Evolutionary conservation across 1,140 invertebrate species (phyloP), one percentile per base, ranked within the genome.

Genomic region (Formica exsecta): DNA sequence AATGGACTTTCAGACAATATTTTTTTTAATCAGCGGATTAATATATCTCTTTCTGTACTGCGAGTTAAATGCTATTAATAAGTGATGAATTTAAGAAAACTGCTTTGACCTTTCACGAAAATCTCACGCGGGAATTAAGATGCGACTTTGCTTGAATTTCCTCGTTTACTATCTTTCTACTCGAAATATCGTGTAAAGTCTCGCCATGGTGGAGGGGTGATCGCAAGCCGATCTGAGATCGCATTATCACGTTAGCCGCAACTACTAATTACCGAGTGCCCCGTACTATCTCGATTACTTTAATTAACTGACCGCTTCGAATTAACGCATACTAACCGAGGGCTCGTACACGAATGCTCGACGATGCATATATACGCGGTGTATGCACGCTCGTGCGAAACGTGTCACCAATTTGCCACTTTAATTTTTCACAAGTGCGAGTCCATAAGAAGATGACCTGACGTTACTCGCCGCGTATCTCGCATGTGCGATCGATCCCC

Each of bases 241-340:
- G 51, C 38, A 81, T 32, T 71, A 81, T 73, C 79, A n/a, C 29
- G 38, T 74, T 83, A 71, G 38, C 38, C 54, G 25, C 57, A 25
- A 54, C 57, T 81, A 81, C 66, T 83, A 83, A 83, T 83, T 83
- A 73, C 41, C 57, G 38, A 73, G 54, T 73, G 54, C 79, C 29
- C 38, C 13, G 54, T 61, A 61, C 54, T 81, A 81, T 73, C 54
- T 83, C 68, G 68, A 83, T 83, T 83, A 83, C 38, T 83, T 83
- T 83, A 83, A 74, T 83, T 83, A 83, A 83, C 79, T 73, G 54
- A 74, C 54, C 68, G 57, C 54, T 83, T 83, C 13, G 54, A 73
- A 83, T 83, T 83, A 83, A 74, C 77, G 36, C 51, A 59, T n/a
- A 73, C 79, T 44, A 73, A 44, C 22, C 36, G 54, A 29, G 22